phyloP scores from a whole-genome alignment of 2,888 invertebrate species.

The Ophraella communa region DNA sequence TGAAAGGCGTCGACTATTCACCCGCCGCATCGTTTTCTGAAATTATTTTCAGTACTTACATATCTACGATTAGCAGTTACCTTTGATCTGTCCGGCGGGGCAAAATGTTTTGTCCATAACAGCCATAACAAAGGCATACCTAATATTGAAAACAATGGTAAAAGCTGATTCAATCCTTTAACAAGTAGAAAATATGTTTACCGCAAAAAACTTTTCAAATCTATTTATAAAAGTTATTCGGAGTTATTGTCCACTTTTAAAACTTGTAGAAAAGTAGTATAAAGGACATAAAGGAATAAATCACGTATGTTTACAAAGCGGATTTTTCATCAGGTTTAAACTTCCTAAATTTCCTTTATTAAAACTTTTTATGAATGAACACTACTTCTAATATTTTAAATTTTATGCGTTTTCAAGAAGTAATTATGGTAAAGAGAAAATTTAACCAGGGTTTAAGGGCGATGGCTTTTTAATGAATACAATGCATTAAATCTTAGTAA shows the following conservation, averaged over 20 bases:
- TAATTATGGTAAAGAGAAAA: neutral
- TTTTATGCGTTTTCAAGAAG: neutral
- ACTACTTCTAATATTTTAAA: neutral
- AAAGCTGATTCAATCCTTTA: neutral
- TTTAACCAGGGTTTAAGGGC: neutral
- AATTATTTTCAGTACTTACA: too few relatives aligned
- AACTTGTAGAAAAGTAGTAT: slow-evolving; percentile 42
- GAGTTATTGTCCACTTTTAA: slow-evolving; percentile 39
- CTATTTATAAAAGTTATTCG: neutral
- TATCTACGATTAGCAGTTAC: too few relatives aligned
- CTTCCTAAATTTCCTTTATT: neutral
- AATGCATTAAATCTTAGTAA: too few relatives aligned
- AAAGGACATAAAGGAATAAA: slow-evolving; percentile 43
- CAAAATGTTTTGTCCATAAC: too few relatives aligned
- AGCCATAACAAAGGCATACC: too few relatives aligned
- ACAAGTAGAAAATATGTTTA: neutral
- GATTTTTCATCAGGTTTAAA: slow-evolving; percentile 8
- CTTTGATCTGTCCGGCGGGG: too few relatives aligned
- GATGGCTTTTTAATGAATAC: too few relatives aligned
- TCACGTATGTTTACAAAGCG: slow-evolving; percentile 39
- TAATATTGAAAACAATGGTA: neutral
- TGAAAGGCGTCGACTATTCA: too few relatives aligned
- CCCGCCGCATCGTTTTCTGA: too few relatives aligned
- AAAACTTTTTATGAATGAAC: neutral
- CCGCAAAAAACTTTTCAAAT: neutral